Conservation (phyloP, 1,140 invertebrate species). For the Drosophila insularis region DNA sequence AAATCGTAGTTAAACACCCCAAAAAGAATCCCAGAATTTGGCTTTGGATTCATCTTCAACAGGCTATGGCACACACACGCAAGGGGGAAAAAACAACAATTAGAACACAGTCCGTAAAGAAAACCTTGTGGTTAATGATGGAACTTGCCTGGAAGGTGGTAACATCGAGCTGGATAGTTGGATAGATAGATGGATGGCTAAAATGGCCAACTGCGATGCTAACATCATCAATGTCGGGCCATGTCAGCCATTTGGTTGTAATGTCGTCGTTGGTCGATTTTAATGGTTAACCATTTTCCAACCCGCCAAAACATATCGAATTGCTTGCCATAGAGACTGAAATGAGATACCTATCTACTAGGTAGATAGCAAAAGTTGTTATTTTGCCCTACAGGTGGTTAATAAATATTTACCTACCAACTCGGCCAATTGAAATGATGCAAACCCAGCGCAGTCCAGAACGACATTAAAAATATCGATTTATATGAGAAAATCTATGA, state of each 20-base stretch:
- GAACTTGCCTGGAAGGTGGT: constrained; percentile 4
- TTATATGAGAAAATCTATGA: too few relatives aligned
- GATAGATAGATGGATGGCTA: neutral
- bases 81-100: constrained; percentile 61
- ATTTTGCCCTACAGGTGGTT: neutral
- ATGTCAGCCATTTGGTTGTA: constrained; percentile 74
- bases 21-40: constrained; percentile 28
- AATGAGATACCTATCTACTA: neutral
- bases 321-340: neutral
- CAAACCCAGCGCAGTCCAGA: too few relatives aligned
- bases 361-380: too few relatives aligned
- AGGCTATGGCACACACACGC: constrained; percentile 30
- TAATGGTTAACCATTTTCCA: constrained; percentile 36
- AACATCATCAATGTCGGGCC: constrained; percentile 72
- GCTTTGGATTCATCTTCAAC: neutral
- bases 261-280: constrained; percentile 59
- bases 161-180: constrained; percentile 16
- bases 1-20: constrained; percentile 78
- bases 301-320: neutral
- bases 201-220: constrained; percentile 26
- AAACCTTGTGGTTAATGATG: neutral
- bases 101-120: constrained; percentile 67
- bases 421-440: too few relatives aligned
- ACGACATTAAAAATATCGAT: too few relatives aligned
- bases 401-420: neutral